phyloP scores from a whole-genome alignment of 1,140 invertebrate species.

The Limonius californicus region DNA sequence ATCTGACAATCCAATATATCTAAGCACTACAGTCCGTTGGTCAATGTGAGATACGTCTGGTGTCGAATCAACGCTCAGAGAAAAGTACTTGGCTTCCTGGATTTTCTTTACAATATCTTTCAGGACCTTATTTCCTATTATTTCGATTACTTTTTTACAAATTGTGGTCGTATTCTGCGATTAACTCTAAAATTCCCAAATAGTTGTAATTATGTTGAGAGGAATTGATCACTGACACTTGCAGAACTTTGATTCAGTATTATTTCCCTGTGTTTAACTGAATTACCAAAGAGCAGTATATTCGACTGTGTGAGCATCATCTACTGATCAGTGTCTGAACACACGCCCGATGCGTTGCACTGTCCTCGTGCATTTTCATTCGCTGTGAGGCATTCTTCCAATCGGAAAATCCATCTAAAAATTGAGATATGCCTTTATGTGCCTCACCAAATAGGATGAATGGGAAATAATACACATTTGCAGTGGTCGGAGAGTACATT shows the following conservation, averaged over 20 bases:
- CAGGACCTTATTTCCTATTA: constrained; percentile 25
- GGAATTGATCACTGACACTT: not conserved
- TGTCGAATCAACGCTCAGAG: constrained; percentile 41
- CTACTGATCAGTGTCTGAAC: not conserved
- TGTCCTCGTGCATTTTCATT: not conserved
- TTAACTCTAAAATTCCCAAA: not conserved
- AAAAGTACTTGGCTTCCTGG: constrained; percentile 42
- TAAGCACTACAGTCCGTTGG: constrained; percentile 40
- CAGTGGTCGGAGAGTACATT: not conserved
- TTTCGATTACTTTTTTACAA: constrained; percentile 32
- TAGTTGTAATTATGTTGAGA: constrained; percentile 8
- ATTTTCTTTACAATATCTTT: constrained; percentile 30
- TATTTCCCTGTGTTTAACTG: not conserved
- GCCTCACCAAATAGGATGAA: not conserved
- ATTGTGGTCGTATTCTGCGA: not conserved
- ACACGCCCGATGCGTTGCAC: not conserved
- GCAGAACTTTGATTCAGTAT: not conserved
- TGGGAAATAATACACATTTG: not conserved
- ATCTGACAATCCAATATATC: constrained; percentile 31
- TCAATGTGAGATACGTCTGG: constrained; percentile 41
- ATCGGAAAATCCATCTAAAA: not conserved
- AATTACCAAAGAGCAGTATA: constrained; percentile 2
- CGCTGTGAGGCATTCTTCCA: constrained; percentile 2
- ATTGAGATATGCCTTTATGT: not conserved
- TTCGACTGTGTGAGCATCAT: not conserved